phyloP scores from a whole-genome alignment of 1,140 invertebrate species.

The Holotrichia oblita region DNA sequence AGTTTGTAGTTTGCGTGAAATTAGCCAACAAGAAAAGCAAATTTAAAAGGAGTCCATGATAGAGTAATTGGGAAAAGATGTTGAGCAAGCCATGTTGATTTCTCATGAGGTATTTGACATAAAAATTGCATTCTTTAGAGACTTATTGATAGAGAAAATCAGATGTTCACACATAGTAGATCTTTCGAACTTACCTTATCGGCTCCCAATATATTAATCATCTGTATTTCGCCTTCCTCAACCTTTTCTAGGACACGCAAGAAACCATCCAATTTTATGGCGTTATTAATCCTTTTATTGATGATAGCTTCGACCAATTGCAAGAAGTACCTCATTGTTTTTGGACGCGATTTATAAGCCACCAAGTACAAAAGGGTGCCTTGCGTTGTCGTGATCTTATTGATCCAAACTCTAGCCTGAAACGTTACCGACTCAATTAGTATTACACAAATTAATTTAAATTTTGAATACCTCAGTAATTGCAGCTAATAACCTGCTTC shows the following conservation, averaged over 20 bases:
- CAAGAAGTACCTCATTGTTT: constrained; percentile 52
- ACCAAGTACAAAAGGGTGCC: constrained; percentile 51
- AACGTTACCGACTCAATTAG: neutral
- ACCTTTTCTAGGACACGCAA: constrained; percentile 54
- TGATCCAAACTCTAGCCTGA: constrained; percentile 50
- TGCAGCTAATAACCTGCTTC: constrained; percentile 48
- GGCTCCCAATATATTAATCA: constrained; percentile 47
- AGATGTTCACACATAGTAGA: too few relatives aligned
- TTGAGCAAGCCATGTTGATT: too few relatives aligned
- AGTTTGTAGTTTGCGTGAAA: too few relatives aligned
- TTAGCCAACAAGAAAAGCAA: too few relatives aligned
- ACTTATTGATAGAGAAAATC: too few relatives aligned
- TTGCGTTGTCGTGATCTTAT: constrained; percentile 50
- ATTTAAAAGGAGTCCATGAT: too few relatives aligned
- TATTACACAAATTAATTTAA: too few relatives aligned
- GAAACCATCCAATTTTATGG: constrained; percentile 55
- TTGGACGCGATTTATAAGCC: constrained; percentile 48
- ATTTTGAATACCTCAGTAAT: constrained; percentile 53
- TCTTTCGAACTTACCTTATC: constrained; percentile 43
- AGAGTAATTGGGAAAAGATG: too few relatives aligned
- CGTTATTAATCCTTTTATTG: constrained; percentile 50
- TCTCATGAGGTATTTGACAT: too few relatives aligned
- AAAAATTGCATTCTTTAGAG: too few relatives aligned
- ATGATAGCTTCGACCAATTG: constrained; percentile 52
- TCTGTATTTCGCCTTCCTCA: constrained; percentile 52